Evolutionary conservation across 2,888 invertebrate genomes (phyloP).

Genomic region (Andrena chrysosceles): DNA sequence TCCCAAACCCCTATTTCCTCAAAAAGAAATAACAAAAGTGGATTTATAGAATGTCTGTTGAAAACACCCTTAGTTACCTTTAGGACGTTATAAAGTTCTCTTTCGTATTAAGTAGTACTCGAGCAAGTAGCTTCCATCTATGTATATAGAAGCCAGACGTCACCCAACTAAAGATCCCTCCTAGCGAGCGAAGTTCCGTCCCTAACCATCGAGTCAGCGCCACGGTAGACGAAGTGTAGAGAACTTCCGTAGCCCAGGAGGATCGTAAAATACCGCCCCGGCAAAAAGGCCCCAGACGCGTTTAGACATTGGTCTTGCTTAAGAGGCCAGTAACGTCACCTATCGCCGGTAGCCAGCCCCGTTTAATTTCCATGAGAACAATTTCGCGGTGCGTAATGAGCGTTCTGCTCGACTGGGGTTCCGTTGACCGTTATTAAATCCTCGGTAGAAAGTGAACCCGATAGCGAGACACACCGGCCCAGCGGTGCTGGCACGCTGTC

Average conservation of each 20-base stretch:
- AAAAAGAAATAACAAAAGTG: too few species aligned
- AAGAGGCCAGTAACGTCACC: slow-evolving; percentile 46
- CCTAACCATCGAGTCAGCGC: background rate
- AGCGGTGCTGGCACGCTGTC: slow-evolving; percentile 30
- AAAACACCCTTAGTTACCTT: too few species aligned
- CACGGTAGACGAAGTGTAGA: background rate
- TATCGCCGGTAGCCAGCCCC: slow-evolving; percentile 45
- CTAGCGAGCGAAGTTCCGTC: background rate
- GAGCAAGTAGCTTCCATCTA: background rate
- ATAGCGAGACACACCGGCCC: slow-evolving; percentile 63
- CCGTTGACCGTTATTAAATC: slow-evolving; percentile 68
- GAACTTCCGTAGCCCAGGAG: slow-evolving; percentile 8
- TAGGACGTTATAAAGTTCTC: too few species aligned
- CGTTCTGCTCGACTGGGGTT: slow-evolving; percentile 51
- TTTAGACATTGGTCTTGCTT: slow-evolving; percentile 37
- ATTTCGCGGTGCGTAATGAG: slow-evolving; percentile 65
- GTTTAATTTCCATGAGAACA: slow-evolving; percentile 68
- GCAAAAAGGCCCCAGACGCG: slow-evolving; percentile 45
- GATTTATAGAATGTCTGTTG: too few species aligned
- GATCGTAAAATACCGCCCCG: slow-evolving; percentile 47
- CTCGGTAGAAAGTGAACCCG: slow-evolving; percentile 64
- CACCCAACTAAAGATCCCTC: background rate
- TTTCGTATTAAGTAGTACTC: background rate
- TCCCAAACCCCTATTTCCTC: too few species aligned
- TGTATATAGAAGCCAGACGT: background rate